Percentiles rank a stretch among this genome's conserved stretches.
Conservation (phyloP, 2,113 vertebrate genomes). For the Podilymbus podiceps region DNA sequence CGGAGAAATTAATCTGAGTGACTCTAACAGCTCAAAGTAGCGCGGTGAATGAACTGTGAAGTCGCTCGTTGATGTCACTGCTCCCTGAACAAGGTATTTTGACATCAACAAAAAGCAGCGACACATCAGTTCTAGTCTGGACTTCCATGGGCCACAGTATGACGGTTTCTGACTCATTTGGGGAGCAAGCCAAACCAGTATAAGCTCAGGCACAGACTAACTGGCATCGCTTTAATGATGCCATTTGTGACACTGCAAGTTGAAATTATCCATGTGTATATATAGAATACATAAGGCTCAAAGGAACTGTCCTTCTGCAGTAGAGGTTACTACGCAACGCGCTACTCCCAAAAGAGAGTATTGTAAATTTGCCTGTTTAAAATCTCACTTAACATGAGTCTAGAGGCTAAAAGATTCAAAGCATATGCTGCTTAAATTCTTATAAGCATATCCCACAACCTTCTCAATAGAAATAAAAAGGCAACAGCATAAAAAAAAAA, state of each 20-base stretch:
- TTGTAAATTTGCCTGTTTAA: not conserved
- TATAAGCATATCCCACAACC: not conserved
- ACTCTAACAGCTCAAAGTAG: accelerated
- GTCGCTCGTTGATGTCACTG: not conserved
- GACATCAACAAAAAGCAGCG: accelerated
- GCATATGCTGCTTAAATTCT: not conserved
- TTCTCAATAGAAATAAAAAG: not conserved
- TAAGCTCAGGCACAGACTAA: not conserved
- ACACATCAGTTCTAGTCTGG: not conserved
- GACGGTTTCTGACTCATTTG: not conserved
- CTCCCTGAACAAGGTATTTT: not conserved
- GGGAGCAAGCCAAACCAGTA: not conserved
- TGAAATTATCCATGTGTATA: not conserved
- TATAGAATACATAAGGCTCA: not conserved
- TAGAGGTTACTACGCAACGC: not conserved
- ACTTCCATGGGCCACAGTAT: not conserved
- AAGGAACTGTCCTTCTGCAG: not conserved
- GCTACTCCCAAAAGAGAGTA: not conserved
- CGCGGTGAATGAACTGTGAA: not conserved
- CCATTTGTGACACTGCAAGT: not conserved
- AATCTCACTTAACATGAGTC: not conserved
- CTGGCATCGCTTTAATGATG: not conserved
- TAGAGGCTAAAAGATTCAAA: not conserved
- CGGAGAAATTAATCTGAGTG: not conserved
- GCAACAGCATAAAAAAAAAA: not conserved